These are phyloP conservation scores for Mustela nigripes DNA, from an alignment of 2,113 vertebrate species.

Conservation along the genomic window DNA sequence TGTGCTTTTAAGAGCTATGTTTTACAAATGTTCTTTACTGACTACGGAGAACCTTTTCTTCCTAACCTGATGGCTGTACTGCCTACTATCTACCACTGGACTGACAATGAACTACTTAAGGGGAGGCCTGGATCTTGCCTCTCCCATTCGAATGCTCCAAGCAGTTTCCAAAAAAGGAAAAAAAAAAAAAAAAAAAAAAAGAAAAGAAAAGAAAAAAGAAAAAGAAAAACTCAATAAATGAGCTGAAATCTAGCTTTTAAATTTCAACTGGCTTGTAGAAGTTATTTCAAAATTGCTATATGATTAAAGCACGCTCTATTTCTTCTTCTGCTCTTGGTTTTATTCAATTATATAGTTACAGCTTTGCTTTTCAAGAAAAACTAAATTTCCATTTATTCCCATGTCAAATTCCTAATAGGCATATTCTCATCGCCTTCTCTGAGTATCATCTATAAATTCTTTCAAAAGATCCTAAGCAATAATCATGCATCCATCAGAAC, in stretches of 20 bases:
- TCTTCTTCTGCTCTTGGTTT: background rate
- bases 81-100: background rate
- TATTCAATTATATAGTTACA: background rate
- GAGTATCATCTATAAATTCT: background rate
- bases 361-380: constrained; percentile 6
- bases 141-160: background rate
- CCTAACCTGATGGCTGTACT: background rate
- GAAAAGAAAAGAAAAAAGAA: background rate
- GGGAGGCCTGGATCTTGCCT: background rate
- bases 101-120: background rate
- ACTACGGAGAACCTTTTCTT: background rate
- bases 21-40: background rate
- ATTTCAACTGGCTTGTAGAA: constrained; percentile 17
- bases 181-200: too few species aligned
- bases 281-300: constrained; percentile 6
- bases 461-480: background rate
- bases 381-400: background rate
- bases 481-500: background rate
- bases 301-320: constrained; percentile 17
- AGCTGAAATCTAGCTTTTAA: constrained; percentile 34
- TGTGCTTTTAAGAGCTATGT: background rate
- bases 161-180: too few species aligned
- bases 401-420: background rate
- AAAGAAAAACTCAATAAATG: background rate
- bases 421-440: background rate